Conservation (phyloP, 2,113 vertebrate species). For the Lophotis ruficrista region DNA sequence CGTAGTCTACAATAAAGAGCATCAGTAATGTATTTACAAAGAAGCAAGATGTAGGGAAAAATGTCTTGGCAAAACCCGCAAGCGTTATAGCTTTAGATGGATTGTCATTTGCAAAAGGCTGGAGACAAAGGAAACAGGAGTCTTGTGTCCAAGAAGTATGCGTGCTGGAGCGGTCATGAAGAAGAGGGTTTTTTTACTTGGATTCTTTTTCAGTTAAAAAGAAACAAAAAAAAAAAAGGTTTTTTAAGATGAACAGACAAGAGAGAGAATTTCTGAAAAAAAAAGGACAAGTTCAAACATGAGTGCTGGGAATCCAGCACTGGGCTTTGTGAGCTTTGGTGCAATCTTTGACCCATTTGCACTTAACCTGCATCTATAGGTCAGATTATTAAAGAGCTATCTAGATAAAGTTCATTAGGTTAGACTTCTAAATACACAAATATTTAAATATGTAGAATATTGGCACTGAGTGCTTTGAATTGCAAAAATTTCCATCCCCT, state of each 20-base stretch:
- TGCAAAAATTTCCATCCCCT: neutral
- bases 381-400: neutral
- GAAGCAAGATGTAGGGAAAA: neutral
- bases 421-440: neutral
- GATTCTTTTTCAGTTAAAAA: too few relatives aligned
- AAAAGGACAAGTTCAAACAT: neutral
- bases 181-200: accelerated
- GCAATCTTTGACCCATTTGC: neutral
- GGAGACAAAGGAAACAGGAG: neutral
- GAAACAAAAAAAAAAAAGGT: accelerated
- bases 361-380: neutral
- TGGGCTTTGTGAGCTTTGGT: neutral
- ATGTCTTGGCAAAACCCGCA: neutral
- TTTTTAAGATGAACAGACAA: neutral
- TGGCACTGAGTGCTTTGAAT: neutral
- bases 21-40: neutral
- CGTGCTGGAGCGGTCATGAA: neutral
- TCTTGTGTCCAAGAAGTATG: neutral
- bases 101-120: neutral
- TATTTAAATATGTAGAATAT: neutral
- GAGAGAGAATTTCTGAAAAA: neutral
- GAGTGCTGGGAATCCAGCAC: neutral
- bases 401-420: neutral
- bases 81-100: neutral
- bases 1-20: neutral